phyloP scores from a whole-genome alignment of 2,888 invertebrate species.

The Theretra japonica region DNA sequence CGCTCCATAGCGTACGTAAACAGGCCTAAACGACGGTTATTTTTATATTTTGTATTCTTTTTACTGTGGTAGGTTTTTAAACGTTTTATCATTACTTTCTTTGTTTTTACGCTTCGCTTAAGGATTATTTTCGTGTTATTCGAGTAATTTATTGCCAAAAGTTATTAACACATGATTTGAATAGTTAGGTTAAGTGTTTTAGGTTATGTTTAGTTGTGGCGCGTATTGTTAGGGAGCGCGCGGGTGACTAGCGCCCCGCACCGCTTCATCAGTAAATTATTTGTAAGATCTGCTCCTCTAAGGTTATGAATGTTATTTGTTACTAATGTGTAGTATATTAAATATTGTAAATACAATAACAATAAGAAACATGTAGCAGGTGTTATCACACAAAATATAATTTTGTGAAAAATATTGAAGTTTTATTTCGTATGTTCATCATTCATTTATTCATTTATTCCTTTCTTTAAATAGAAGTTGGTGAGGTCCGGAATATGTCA shows the following conservation, averaged over 20 bases:
- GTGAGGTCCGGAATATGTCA: no score
- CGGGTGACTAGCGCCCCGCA: conserved; percentile 33
- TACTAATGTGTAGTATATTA: conserved; percentile 84
- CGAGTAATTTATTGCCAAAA: conserved; percentile 84
- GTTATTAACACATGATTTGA: conserved; percentile 78
- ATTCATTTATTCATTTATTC: background rate
- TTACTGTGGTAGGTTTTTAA: conserved; percentile 63
- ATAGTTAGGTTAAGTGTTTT: conserved; percentile 64
- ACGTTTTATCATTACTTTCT: conserved; percentile 62
- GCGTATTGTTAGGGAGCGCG: conserved; percentile 34
- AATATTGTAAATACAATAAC: conserved; percentile 83
- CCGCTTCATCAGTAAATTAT: conserved; percentile 58
- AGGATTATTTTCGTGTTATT: conserved; percentile 78
- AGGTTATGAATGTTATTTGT: conserved; percentile 84
- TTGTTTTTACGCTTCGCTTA: conserved; percentile 70
- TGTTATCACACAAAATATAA: conserved; percentile 86
- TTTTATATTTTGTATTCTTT: conserved; percentile 72
- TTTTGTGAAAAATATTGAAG: conserved; percentile 78
- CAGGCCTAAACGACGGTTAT: conserved; percentile 60
- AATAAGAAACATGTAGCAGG: conserved; percentile 83
- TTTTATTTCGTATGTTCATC: conserved; percentile 52
- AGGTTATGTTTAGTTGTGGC: conserved; percentile 55
- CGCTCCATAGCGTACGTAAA: conserved; percentile 29
- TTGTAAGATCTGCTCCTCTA: conserved; percentile 82
- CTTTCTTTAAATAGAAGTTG: no score